These are phyloP conservation scores for Polydrusus pterygomalis DNA, from an alignment of 2,888 invertebrate genomes.

Conservation along the genomic window DNA sequence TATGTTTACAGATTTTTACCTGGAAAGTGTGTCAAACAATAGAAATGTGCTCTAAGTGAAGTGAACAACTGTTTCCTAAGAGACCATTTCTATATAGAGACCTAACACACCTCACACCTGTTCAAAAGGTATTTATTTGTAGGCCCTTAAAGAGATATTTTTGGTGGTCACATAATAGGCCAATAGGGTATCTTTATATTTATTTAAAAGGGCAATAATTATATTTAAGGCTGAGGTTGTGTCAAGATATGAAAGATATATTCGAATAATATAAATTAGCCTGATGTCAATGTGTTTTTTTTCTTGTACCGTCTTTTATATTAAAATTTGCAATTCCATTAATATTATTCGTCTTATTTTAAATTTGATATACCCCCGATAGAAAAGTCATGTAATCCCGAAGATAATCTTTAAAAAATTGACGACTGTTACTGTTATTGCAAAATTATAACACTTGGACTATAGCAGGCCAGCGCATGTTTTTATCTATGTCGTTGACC, in stretches of 20 bases:
- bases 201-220: constrained; percentile 1
- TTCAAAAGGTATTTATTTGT: constrained; percentile 16
- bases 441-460: no score
- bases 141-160: constrained; percentile 19
- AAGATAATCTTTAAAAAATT: no score
- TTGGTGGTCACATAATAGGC: constrained; percentile 7
- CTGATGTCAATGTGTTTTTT: neutral
- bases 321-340: neutral
- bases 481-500: no score
- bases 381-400: no score
- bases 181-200: neutral
- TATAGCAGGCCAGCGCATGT: no score
- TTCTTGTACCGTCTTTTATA: neutral
- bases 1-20: no score
- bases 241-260: neutral
- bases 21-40: constrained; percentile 21
- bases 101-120: constrained; percentile 18
- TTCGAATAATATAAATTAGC: neutral
- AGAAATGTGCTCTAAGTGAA: neutral
- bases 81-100: neutral
- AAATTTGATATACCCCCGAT: no score
- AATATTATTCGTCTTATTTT: no score
- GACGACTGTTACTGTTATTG: no score
- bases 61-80: constrained; percentile 7
- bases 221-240: neutral